These are phyloP conservation scores for Gymnocephalus cernua DNA, from an alignment of 2,113 vertebrate species.

Conservation along the genomic window DNA sequence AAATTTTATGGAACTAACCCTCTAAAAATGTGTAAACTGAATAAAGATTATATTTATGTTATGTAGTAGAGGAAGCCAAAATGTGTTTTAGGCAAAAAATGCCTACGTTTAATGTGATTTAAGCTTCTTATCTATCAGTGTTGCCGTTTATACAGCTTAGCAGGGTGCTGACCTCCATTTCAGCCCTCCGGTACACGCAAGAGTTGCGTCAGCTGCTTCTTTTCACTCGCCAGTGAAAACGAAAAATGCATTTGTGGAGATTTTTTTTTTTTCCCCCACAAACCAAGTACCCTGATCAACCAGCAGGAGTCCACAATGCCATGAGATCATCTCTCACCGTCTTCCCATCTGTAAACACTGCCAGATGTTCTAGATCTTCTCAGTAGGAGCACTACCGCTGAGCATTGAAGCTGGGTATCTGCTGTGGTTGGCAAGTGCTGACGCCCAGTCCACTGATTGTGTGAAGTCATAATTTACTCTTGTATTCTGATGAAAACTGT, in stretches of 20 bases:
- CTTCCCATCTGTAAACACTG: neutral
- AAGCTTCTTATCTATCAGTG: neutral
- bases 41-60: slow-evolving; percentile 77
- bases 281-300: neutral
- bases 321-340: neutral
- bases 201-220: neutral
- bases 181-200: neutral
- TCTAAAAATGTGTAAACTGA: slow-evolving; percentile 43
- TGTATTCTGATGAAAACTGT: neutral
- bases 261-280: neutral
- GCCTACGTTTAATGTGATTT: neutral
- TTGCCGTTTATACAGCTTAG: neutral
- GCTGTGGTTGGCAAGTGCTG: neutral
- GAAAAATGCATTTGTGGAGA: too few relatives aligned
- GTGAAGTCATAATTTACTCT: neutral
- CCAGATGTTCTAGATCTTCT: neutral
- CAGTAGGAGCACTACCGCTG: neutral
- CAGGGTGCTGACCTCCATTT: neutral
- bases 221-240: neutral
- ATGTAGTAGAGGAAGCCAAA: neutral
- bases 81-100: neutral
- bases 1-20: slow-evolving; percentile 35
- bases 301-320: neutral
- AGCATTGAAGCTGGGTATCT: neutral
- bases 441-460: neutral